phyloP scores from a whole-genome alignment of 2,113 vertebrate species.

The Maccullochella peelii region DNA sequence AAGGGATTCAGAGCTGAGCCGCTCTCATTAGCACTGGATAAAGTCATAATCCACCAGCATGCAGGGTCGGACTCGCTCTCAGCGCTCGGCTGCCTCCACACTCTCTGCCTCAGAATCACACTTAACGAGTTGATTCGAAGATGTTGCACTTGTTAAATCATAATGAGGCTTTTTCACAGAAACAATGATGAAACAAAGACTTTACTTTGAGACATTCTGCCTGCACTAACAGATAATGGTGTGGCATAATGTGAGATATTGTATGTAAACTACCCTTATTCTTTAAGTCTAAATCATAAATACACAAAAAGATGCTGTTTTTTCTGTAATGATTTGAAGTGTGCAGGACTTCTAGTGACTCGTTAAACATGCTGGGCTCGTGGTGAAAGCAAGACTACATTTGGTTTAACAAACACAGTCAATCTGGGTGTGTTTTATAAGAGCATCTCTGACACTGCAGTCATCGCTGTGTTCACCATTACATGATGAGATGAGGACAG shows the following conservation, averaged over 20 bases:
- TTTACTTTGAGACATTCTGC: not conserved
- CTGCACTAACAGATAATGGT: not conserved
- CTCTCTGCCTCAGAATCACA: conserved; percentile 19
- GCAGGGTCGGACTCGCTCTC: conserved; percentile 29
- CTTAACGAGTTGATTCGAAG: conserved; percentile 19
- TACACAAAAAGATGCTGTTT: not conserved
- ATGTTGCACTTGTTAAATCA: conserved; percentile 31
- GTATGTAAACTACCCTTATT: not conserved
- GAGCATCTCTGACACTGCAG: not conserved
- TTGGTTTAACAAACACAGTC: not conserved
- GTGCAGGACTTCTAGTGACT: not conserved
- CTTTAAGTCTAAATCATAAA: not conserved
- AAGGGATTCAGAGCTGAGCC: conserved; percentile 69
- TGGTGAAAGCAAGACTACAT: not conserved
- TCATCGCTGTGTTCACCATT: too few relatives aligned
- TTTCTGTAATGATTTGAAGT: not conserved
- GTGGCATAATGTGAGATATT: not conserved
- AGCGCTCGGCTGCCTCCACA: conserved; percentile 12
- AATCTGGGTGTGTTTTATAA: not conserved
- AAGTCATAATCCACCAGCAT: conserved; percentile 79
- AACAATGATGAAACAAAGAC: conserved; percentile 24
- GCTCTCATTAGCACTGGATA: conserved; percentile 81
- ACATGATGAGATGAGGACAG: too few relatives aligned
- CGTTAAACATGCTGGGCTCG: not conserved
- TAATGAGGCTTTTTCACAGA: conserved; percentile 16